Percentiles rank a stretch among this genome's conserved stretches.
Conservation (phyloP, 2,888 invertebrate genomes). For the Argyra leucocephala region DNA sequence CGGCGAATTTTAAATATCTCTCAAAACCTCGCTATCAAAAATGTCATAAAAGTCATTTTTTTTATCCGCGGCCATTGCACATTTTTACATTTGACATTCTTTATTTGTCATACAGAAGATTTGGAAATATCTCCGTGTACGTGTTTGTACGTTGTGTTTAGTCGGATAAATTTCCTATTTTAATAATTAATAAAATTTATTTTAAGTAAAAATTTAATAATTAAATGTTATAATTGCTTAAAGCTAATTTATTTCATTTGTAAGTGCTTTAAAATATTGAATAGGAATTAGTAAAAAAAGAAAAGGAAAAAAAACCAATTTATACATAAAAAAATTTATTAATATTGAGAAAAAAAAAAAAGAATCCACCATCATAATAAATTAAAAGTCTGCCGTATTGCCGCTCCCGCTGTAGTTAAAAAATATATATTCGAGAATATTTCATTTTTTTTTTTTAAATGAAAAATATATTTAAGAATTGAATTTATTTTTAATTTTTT, state of each 20-base stretch:
- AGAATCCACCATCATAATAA: slow-evolving; percentile 3
- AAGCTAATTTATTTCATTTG: not conserved
- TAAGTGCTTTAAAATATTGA: not conserved
- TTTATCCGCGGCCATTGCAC: too few species aligned
- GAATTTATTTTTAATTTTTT: too few species aligned
- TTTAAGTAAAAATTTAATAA: not conserved
- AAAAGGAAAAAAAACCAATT: not conserved
- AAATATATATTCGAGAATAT: not conserved
- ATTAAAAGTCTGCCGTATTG: not conserved
- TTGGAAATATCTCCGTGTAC: not conserved
- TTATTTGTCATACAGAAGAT: not conserved
- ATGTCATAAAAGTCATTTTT: not conserved
- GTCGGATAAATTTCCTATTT: slow-evolving; percentile 4
- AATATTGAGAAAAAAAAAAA: not conserved
- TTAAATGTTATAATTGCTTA: not conserved
- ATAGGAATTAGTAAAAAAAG: not conserved
- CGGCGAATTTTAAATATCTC: too few species aligned
- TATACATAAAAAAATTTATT: not conserved
- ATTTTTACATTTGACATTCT: too few species aligned
- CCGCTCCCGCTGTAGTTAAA: not conserved
- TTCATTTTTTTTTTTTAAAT: not conserved
- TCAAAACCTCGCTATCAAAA: not conserved
- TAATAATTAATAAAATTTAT: not conserved
- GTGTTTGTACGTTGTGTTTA: not conserved
- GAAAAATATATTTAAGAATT: not conserved